Evolutionary conservation across 2,888 invertebrate species (phyloP).

Genomic region (Scotopteryx bipunctaria): DNA sequence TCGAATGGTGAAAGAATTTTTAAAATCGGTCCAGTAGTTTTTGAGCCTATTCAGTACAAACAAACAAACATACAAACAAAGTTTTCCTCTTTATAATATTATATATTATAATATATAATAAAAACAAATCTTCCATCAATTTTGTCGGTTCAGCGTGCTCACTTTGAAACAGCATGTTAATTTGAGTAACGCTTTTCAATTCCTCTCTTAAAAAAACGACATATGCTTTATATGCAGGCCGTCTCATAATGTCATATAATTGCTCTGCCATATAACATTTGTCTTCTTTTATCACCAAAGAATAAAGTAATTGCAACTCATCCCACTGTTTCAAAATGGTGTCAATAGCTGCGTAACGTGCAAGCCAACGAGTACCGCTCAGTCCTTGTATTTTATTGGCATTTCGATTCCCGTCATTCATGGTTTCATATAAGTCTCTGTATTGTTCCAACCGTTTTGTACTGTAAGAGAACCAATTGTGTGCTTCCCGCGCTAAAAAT

Average conservation of each 20-base stretch:
- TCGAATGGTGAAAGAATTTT: too few species aligned
- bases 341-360: conserved; percentile 32
- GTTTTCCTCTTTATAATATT: too few species aligned
- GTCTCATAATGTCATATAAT: conserved; percentile 37
- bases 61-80: too few species aligned
- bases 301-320: conserved; percentile 42
- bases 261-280: conserved; percentile 41
- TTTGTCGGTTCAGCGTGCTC: conserved; percentile 37
- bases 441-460: conserved; percentile 39
- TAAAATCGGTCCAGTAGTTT: too few species aligned
- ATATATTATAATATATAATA: too few species aligned
- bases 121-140: conserved; percentile 35
- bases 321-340: conserved; percentile 47
- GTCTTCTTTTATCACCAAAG: conserved; percentile 36
- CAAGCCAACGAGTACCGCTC: conserved; percentile 40
- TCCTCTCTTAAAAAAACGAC: conserved; percentile 37
- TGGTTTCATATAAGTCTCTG: conserved; percentile 35
- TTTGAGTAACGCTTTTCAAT: conserved; percentile 36
- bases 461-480: conserved; percentile 42
- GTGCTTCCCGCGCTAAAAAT: conserved; percentile 35
- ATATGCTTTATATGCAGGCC: conserved; percentile 30
- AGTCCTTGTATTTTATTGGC: conserved; percentile 37
- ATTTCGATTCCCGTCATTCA: conserved; percentile 28
- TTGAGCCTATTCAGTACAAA: too few species aligned
- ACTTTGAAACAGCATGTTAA: conserved; percentile 41